Evolutionary conservation across 2,797 vertebrate genomes (phyloP), one percentile per base, ranked within the genome.

Genomic region (Benthosema pterotum): DNA sequence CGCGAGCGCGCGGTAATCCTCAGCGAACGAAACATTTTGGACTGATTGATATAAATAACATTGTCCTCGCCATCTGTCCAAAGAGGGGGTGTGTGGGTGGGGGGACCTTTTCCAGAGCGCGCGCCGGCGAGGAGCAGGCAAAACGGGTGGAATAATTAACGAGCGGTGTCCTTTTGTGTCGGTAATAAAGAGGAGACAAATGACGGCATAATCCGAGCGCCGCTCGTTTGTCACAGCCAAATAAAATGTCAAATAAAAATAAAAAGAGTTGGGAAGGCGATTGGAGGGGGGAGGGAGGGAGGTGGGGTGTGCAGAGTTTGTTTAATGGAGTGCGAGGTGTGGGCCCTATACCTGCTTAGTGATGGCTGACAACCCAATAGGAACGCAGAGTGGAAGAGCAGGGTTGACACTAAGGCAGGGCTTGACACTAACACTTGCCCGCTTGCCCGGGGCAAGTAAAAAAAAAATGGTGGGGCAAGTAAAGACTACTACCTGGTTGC

Each of bases 221-320:
- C 96, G 96, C 95, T 98, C 96, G 96, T 98, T 98, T 97, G 95
- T 99, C 96, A 97, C 94, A 94, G 96, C 96, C 97, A 99, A 99
- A 98, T 98, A 99, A 98, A 98, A 98, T 97, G 97, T 98, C 96
- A 98, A 97, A 98, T 97, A 97, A 98, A 98, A 97, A 98, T 97
- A 97, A 98, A 98, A 97, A 38, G 32, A 38, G 32, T 38, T 38
- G 7, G 7, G 32, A 38, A 38, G 32, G 32, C n/a, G 8, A 9
- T 38, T 11, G 32, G 8, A 38, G 32, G 94, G 96, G 94, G 94
- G 32, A 22, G 90, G 93, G 89, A 91, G 16, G 15, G 93, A 95
- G 93, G 93, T 94, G 16, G 15, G 93, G 95, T 93, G 93, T 94
- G 95, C 93, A 92, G 94, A 95, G 94, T 96, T 95, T 95, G 94